Percentiles rank a stretch among this genome's conserved stretches.
Evolutionary conservation across 92 coral and sea anemone genomes (phyloP).

Genomic region (Porites lobata): DNA sequence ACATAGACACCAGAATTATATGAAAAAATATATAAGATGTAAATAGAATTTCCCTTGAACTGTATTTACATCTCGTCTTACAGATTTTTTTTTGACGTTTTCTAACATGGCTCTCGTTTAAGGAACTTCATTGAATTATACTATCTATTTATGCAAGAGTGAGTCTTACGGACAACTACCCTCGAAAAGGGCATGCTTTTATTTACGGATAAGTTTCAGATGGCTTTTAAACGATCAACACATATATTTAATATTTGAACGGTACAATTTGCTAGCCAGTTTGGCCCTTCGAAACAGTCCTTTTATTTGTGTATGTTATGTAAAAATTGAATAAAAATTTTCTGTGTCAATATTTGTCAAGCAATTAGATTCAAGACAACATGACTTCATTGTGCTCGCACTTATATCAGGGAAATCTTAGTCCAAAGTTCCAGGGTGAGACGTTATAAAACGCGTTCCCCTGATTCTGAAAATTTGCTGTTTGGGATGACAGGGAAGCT

Average conservation of each 20-base stretch:
- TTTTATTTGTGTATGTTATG: slow-evolving; percentile 51
- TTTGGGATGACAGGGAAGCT: slow-evolving; percentile 9
- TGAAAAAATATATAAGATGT: slow-evolving; percentile 23
- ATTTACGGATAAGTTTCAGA: slow-evolving; percentile 48
- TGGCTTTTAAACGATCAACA: slow-evolving; percentile 42
- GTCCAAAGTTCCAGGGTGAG: slow-evolving; percentile 17
- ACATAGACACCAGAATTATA: slow-evolving; percentile 41
- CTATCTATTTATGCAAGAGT: slow-evolving; percentile 44
- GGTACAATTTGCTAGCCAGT: slow-evolving; percentile 21
- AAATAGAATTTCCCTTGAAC: slow-evolving; percentile 39
- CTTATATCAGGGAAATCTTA: slow-evolving; percentile 13
- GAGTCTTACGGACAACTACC: slow-evolving; percentile 27
- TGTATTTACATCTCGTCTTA: slow-evolving; percentile 13
- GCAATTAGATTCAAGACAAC: slow-evolving; percentile 56
- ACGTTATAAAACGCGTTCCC: not conserved
- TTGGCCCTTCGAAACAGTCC: slow-evolving; percentile 45
- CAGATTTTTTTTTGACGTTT: slow-evolving; percentile 9
- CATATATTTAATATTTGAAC: slow-evolving; percentile 44
- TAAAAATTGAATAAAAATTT: slow-evolving; percentile 49
- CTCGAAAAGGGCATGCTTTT: slow-evolving; percentile 28
- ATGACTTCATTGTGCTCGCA: slow-evolving; percentile 10
- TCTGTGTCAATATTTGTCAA: slow-evolving; percentile 55
- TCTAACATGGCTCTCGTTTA: slow-evolving; percentile 4
- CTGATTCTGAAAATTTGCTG: not conserved
- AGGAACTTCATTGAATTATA: slow-evolving; percentile 7